Percentiles rank a stretch among this genome's conserved stretches.
Conservation (phyloP, 2,113 vertebrate genomes). For the Hypanus sabinus region DNA sequence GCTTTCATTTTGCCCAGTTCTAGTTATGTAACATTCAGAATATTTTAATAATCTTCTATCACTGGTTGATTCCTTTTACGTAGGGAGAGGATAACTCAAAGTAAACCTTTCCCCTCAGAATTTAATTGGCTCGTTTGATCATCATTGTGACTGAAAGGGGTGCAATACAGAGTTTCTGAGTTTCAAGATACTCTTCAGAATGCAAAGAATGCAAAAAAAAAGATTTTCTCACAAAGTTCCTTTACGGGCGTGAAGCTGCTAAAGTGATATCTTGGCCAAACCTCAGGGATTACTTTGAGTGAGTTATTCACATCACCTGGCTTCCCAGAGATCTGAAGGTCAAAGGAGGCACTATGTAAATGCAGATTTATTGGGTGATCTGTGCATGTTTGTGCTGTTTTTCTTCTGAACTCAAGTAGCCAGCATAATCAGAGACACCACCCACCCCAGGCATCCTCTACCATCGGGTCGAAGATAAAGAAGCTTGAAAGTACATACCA, state of each 20-base stretch:
- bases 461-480: too few relatives aligned
- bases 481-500: too few relatives aligned
- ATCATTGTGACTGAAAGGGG: not conserved
- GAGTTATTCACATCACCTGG: too few relatives aligned
- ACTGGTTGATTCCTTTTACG: not conserved
- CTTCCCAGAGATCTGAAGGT: too few relatives aligned
- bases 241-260: too few relatives aligned
- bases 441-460: too few relatives aligned
- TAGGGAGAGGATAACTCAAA: not conserved
- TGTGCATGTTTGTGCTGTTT: not conserved
- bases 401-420: not conserved
- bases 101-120: not conserved
- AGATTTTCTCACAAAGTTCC: too few relatives aligned
- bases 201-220: not conserved
- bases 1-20: not conserved
- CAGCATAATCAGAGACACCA: too few relatives aligned
- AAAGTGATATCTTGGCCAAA: not conserved
- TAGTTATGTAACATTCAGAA: not conserved
- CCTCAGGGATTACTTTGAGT: not conserved
- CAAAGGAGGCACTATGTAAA: not conserved
- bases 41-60: not conserved
- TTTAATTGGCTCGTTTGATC: not conserved
- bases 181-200: not conserved
- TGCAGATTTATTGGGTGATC: not conserved
- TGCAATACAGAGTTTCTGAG: not conserved